A percentile compares a stretch with the other conserved stretches of the same genome.
phyloP scores from a whole-genome alignment of 2,888 invertebrate genomes.

The Dynastes grantii region DNA sequence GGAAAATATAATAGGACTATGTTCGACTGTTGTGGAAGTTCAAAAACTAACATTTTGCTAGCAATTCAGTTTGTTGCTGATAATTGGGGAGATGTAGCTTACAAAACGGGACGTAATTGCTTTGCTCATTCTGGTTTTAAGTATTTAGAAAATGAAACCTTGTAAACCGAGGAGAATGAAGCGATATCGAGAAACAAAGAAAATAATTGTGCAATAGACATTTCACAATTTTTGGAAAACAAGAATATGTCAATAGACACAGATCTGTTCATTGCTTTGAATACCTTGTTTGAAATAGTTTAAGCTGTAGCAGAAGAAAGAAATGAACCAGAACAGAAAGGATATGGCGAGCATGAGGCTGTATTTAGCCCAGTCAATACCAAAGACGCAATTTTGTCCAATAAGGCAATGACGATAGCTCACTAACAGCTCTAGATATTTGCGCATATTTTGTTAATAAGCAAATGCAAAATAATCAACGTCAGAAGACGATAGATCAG shows the following conservation, averaged over 20 bases:
- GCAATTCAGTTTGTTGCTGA: too few species aligned
- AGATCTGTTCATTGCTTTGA: background rate
- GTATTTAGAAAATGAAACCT: too few species aligned
- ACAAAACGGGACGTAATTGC: too few species aligned
- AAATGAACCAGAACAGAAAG: background rate
- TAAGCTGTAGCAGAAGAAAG: background rate
- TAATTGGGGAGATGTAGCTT: too few species aligned
- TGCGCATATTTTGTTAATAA: conserved; percentile 6
- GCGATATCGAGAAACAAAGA: too few species aligned
- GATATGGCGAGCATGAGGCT: background rate
- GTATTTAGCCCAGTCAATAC: background rate
- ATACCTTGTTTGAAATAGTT: background rate
- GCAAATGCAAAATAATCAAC: background rate
- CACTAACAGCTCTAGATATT: background rate
- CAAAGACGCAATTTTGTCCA: background rate
- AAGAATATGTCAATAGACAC: background rate
- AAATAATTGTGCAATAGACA: background rate
- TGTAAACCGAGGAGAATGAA: too few species aligned
- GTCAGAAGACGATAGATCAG: background rate
- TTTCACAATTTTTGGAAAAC: background rate
- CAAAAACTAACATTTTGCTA: too few species aligned
- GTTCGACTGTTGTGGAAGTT: too few species aligned
- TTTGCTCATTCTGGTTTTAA: too few species aligned
- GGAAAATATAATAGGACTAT: too few species aligned
- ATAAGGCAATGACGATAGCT: background rate